Evolutionary conservation across 64 coral and sea anemone species (phyloP).

Genomic region (Porites australiensis): DNA sequence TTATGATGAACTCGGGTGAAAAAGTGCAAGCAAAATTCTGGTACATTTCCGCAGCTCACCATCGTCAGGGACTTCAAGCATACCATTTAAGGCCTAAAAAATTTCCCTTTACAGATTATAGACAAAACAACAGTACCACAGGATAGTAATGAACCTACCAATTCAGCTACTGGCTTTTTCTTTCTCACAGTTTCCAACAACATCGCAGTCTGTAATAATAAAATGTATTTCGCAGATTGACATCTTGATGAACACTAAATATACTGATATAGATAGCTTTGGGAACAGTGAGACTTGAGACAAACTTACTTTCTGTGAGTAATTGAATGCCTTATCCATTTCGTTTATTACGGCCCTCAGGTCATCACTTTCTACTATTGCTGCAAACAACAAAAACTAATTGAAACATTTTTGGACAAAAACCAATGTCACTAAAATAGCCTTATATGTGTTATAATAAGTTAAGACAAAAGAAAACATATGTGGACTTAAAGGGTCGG

Average conservation of each 20-base stretch:
- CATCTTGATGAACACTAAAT: not conserved
- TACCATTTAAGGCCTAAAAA: no score
- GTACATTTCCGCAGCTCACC: no score
- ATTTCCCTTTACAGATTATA: no score
- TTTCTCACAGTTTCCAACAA: constrained; percentile 93
- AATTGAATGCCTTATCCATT: constrained; percentile 95
- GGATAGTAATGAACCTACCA: not conserved
- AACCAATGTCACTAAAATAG: no score
- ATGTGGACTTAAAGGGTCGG: no score
- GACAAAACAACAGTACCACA: no score
- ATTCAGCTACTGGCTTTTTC: constrained; percentile 56
- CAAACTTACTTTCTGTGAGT: constrained; percentile 92
- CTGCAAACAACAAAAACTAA: constrained; percentile 23
- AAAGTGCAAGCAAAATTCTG: no score
- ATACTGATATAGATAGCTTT: not conserved
- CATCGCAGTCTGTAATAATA: constrained; percentile 87
- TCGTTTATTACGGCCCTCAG: constrained; percentile 83
- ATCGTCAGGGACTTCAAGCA: no score
- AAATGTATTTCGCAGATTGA: not conserved
- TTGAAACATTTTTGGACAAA: not conserved
- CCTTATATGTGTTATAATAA: no score
- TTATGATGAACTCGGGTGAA: no score
- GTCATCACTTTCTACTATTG: constrained; percentile 96
- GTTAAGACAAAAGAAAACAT: no score
- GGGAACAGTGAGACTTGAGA: not conserved